Base-by-base conservation (phyloP, 2,113 vertebrate species). In the Pterophyllum scalare region DNA sequence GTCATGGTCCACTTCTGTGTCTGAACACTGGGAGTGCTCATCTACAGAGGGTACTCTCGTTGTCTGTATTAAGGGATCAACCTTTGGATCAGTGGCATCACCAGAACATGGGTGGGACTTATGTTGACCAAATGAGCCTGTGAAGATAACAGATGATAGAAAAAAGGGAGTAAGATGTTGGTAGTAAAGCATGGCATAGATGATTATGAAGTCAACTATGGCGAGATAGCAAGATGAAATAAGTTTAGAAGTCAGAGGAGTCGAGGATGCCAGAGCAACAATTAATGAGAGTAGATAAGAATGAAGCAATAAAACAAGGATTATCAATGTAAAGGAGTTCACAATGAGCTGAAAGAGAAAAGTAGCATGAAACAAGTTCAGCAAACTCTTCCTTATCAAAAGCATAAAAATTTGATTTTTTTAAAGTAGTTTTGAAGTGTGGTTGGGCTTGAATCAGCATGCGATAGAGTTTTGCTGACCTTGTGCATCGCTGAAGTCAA, bases 1-100 rank as follows among this genome's bases (percentile, higher is more conserved):
- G 84, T 96, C 96, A 14, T 96, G 95, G 91, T 96, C 96, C 72
- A 96, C 94, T 59, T 96, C 95, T 8, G 96, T 96, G 89, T 96
- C 96, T 5, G 96, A 96, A 89, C 95, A 96, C 90, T 96, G 95
- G 11, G 95, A 96, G 43, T 94, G 91, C 56, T 96, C 95, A 6
- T 96, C 95, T 33, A 94, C 75, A 7, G 94, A 94, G 6, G 93
- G 89, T 8, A 92, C 88, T 79, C 94, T 91, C 59, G 81, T 78
- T n/a, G 87, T 86, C 38, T 94, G 90, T 22, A 89, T 80, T 31
- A 62, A 84, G 54, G 82, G 87, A 56, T 94, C 93, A 4, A 61
- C 40, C 40, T 92, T 89, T 64, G 78, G n/a, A 6, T 91, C 87
- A 19, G 38, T 78, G 64, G 59, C 43, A 31, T 89, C 88, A 24